These are phyloP conservation scores for Spinus olivaceus DNA, from an alignment of 2,797 vertebrate species.

Conservation along the genomic window DNA sequence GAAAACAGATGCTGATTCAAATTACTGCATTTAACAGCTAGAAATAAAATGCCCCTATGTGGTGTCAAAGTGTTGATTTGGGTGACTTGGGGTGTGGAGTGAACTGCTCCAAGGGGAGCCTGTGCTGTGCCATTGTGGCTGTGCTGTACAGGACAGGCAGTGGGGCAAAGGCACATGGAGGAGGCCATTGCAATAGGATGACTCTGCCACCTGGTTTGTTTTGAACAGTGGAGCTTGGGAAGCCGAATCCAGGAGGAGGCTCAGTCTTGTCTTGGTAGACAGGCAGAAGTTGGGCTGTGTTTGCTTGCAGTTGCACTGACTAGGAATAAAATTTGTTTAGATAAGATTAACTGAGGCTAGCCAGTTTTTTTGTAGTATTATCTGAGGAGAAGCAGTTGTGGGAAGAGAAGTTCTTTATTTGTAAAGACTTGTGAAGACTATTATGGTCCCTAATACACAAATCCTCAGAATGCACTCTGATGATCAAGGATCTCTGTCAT, in stretches of 20 bases:
- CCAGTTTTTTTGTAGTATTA: background rate
- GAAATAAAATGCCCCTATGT: slow-evolving; percentile 1
- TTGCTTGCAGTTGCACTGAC: background rate
- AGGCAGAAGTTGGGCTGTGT: background rate
- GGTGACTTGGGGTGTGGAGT: background rate
- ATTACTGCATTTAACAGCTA: background rate
- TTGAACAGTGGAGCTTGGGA: background rate
- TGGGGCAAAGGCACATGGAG: background rate
- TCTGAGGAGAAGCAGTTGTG: background rate
- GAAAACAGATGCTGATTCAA: slow-evolving; percentile 8
- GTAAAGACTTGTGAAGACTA: background rate
- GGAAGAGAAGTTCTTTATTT: background rate
- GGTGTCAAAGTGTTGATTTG: background rate
- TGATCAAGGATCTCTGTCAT: background rate
- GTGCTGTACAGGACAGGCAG: background rate
- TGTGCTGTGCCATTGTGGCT: background rate
- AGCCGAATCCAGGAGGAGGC: background rate
- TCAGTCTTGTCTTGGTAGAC: background rate
- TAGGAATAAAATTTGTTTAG: background rate
- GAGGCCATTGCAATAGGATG: background rate
- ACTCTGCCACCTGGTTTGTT: background rate
- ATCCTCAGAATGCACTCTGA: background rate
- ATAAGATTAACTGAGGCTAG: background rate
- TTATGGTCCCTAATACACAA: background rate
- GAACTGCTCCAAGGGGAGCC: background rate